A percentile compares a stretch with the other conserved stretches of the same genome.
Conservation (phyloP, 2,113 vertebrate species). For the Mastomys coucha region DNA sequence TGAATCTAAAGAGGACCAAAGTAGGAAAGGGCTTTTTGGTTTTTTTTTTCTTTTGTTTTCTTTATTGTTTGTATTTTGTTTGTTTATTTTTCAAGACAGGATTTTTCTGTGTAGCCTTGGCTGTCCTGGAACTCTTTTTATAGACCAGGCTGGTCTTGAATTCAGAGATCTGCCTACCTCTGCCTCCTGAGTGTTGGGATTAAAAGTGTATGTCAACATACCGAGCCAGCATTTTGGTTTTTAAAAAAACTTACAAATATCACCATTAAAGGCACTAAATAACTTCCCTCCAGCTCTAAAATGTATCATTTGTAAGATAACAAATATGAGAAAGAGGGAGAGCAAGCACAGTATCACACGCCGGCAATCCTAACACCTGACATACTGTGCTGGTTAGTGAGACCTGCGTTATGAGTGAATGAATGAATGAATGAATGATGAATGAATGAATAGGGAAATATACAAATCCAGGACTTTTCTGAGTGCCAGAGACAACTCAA, state of each 20-base stretch:
- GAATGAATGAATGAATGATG: not conserved
- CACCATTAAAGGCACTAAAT: not conserved
- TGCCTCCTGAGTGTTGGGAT: not conserved
- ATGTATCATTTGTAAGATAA: not conserved
- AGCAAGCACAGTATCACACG: not conserved
- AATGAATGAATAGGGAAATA: not conserved
- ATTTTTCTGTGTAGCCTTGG: not conserved
- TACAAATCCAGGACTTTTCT: not conserved
- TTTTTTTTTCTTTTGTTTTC: not conserved
- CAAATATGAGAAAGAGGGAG: not conserved
- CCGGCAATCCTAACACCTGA: not conserved
- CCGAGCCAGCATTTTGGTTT: not conserved
- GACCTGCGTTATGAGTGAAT: not conserved
- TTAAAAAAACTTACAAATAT: not conserved
- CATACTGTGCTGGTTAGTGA: not conserved
- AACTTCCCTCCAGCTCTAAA: constrained; percentile 5
- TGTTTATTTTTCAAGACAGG: not conserved
- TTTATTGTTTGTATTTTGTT: not conserved
- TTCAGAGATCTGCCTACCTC: not conserved
- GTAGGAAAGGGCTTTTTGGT: not conserved
- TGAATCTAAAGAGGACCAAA: not conserved
- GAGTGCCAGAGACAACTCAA: no score
- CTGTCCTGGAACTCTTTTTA: not conserved
- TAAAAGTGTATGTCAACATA: not conserved
- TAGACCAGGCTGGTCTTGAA: not conserved